phyloP scores from a whole-genome alignment of 2,113 vertebrate species.

The Otocyon megalotis region DNA sequence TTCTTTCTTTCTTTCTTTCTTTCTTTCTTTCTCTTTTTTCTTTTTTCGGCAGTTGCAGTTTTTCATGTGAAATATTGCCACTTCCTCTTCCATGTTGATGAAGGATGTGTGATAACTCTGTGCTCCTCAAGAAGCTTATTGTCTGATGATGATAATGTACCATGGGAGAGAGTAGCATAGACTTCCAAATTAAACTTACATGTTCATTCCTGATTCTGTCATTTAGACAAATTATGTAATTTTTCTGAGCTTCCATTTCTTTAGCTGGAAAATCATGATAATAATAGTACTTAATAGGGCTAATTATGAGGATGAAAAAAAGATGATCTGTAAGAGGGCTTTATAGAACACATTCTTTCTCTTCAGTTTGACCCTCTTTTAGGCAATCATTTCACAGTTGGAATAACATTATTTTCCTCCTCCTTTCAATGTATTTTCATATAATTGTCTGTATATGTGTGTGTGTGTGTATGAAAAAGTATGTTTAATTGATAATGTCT shows the following conservation, averaged over 20 bases:
- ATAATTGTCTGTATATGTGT: background rate
- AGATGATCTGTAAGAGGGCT: background rate
- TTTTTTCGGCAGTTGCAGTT: background rate
- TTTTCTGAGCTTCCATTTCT: conserved; percentile 45
- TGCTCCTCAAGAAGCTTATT: background rate
- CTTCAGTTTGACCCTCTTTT: background rate
- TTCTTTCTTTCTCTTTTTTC: no score
- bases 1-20: no score
- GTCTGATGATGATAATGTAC: background rate
- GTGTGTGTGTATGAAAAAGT: conserved; percentile 15
- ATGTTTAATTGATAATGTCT: background rate
- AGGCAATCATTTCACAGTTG: background rate
- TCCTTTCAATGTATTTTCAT: background rate
- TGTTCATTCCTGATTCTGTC: background rate
- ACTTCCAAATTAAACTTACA: background rate
- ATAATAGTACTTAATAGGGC: background rate
- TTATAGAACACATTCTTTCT: background rate
- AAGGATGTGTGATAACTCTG: background rate
- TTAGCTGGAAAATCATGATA: background rate
- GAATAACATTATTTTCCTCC: background rate
- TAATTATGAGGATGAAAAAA: background rate
- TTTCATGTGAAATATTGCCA: background rate
- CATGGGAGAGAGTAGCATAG: background rate
- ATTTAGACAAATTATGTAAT: background rate
- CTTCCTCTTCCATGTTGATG: background rate